phyloP scores from a whole-genome alignment of 2,113 vertebrate genomes.

The Meles meles region DNA sequence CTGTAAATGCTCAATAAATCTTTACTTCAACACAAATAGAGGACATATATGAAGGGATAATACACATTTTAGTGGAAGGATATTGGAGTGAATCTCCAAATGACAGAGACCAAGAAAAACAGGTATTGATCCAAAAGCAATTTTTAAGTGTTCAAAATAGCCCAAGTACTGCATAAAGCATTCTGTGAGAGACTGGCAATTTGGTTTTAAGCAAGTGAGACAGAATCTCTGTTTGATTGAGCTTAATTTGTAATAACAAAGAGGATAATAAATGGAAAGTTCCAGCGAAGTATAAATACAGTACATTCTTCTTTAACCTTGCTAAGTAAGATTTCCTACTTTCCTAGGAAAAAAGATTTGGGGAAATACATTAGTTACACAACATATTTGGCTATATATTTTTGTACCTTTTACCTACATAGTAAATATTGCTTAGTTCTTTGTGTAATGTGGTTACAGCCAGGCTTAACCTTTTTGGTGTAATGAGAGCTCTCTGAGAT shows the following conservation, averaged over 20 bases:
- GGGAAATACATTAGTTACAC: background rate
- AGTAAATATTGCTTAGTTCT: background rate
- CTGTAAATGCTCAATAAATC: background rate
- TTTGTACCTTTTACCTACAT: background rate
- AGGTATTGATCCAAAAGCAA: background rate
- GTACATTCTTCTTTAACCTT: background rate
- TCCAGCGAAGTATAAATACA: background rate
- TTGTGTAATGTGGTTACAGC: background rate
- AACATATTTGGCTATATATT: background rate
- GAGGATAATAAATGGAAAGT: background rate
- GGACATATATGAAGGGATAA: background rate
- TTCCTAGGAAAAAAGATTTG: background rate
- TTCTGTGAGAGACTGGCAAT: background rate
- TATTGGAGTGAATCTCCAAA: background rate
- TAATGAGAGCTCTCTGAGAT: background rate
- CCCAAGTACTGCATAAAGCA: background rate
- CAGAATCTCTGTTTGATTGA: background rate
- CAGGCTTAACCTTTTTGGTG: background rate
- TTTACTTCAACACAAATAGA: background rate
- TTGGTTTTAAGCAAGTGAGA: background rate
- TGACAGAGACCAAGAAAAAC: background rate
- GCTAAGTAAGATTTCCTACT: background rate
- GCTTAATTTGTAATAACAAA: background rate
- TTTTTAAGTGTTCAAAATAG: background rate
- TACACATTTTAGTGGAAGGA: background rate